These are phyloP conservation scores for Brachylomia viminalis DNA, from an alignment of 2,888 invertebrate species.

Conservation along the genomic window DNA sequence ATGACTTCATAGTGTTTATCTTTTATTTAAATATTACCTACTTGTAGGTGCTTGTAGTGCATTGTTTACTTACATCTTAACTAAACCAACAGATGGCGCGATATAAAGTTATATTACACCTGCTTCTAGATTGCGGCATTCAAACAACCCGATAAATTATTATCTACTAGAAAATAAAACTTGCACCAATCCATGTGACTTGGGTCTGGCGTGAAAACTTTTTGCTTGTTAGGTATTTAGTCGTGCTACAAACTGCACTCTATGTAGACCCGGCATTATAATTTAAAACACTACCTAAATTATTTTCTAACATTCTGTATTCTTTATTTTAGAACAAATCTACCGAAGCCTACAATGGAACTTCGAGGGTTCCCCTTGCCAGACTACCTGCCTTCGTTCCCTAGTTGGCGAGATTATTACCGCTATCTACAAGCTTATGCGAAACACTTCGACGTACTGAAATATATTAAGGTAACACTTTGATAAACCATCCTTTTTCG, in stretches of 20 bases:
- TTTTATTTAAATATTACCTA: background rate
- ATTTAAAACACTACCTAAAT: background rate
- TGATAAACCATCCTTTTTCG: background rate
- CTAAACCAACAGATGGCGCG: constrained; percentile 61
- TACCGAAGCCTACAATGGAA: constrained; percentile 87
- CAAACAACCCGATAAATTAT: constrained; percentile 7
- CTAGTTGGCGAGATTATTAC: constrained; percentile 80
- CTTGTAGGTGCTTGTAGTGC: background rate
- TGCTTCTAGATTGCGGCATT: constrained; percentile 18
- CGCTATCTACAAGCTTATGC: constrained; percentile 80
- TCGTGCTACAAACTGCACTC: background rate
- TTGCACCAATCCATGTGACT: background rate
- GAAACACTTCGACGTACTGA: constrained; percentile 79
- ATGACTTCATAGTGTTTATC: constrained; percentile 1
- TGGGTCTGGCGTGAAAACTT: background rate
- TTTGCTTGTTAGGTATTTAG: too few species aligned
- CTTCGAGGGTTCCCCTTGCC: constrained; percentile 82
- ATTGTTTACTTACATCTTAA: constrained; percentile 22
- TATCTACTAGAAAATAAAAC: background rate
- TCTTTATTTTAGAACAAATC: constrained; percentile 80
- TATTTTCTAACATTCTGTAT: background rate
- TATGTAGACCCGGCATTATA: background rate
- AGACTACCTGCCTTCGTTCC: constrained; percentile 79
- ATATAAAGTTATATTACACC: constrained; percentile 5
- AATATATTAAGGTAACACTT: constrained; percentile 80